A percentile compares a stretch with the other conserved stretches of the same genome.
phyloP scores from a whole-genome alignment of 2,113 vertebrate species.

The Cavia porcellus region DNA sequence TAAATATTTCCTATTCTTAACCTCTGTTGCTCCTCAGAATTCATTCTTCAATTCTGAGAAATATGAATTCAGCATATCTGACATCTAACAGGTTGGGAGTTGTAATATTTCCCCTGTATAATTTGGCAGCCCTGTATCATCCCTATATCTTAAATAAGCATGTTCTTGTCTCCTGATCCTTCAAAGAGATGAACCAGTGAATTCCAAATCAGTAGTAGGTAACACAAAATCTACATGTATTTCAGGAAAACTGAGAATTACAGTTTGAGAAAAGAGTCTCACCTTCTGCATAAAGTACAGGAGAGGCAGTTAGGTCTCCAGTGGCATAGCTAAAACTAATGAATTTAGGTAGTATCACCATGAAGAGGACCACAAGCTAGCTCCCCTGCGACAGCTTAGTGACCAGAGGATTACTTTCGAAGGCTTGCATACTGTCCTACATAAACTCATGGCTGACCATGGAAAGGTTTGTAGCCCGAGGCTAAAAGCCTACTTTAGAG shows the following conservation, averaged over 20 bases:
- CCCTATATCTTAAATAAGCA: neutral
- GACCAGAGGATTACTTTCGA: neutral
- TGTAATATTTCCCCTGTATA: no score
- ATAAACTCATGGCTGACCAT: neutral
- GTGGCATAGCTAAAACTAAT: neutral
- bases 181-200: neutral
- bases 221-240: neutral
- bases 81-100: no score
- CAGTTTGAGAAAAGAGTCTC: neutral
- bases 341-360: neutral
- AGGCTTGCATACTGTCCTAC: neutral
- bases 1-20: no score
- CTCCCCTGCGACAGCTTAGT: neutral
- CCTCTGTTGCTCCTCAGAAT: no score
- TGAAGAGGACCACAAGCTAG: neutral
- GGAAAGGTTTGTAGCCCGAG: neutral
- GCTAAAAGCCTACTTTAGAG: conserved; percentile 15
- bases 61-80: no score
- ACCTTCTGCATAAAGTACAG: neutral
- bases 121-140: no score
- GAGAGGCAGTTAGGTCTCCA: neutral
- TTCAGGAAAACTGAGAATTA: conserved; percentile 2
- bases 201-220: neutral
- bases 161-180: neutral
- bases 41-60: no score